phyloP scores from a whole-genome alignment of 2,797 vertebrate genomes.

The Valencia hispanica region DNA sequence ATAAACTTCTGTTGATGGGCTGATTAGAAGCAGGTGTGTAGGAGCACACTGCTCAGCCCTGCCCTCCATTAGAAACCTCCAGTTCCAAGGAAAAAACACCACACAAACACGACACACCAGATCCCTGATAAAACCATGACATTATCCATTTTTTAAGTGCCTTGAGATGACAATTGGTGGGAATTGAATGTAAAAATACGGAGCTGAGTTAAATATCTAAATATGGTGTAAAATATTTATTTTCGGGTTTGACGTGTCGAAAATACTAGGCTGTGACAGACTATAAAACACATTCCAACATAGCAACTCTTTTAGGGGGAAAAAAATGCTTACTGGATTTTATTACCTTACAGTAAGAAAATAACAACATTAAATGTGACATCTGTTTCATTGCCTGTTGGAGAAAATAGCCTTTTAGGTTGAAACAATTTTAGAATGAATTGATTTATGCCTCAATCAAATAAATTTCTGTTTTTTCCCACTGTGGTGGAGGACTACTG shows the following conservation, averaged over 20 bases:
- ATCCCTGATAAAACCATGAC: background rate
- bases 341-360: background rate
- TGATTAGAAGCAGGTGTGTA: background rate
- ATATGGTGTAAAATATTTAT: background rate
- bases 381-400: slow-evolving; percentile 15
- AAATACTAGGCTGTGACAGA: background rate
- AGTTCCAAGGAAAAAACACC: background rate
- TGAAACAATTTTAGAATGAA: slow-evolving; percentile 31
- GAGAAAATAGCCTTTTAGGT: slow-evolving; percentile 30
- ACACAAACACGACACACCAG: background rate
- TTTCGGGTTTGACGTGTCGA: background rate
- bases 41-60: background rate
- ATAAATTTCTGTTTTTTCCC: slow-evolving; percentile 24
- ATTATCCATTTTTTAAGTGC: background rate
- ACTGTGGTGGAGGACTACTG: too few relatives aligned
- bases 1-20: background rate
- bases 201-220: background rate
- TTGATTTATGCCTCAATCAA: slow-evolving; percentile 39
- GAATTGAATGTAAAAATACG: background rate
- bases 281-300: background rate
- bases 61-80: background rate
- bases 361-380: background rate
- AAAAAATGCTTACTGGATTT: background rate
- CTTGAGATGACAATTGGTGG: background rate
- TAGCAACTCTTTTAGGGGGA: background rate